Percentiles rank a stretch among this genome's conserved stretches.
Conservation (phyloP, 1,140 invertebrate genomes). For the Magallana angulata region DNA sequence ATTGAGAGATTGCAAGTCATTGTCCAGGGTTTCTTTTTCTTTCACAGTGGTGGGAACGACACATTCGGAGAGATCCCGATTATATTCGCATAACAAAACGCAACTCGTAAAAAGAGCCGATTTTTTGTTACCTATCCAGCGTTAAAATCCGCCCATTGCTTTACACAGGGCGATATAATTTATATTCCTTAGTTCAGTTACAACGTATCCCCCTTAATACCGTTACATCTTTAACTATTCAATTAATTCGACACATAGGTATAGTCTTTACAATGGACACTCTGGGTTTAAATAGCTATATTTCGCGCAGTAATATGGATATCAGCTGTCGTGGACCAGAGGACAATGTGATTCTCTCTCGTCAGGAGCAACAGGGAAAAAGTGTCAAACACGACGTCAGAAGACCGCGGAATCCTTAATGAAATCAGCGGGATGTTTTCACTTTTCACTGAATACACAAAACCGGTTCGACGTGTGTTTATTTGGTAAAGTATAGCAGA, state of each 20-base stretch:
- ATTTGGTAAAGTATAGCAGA: not conserved
- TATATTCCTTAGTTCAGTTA: not conserved
- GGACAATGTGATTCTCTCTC: not conserved
- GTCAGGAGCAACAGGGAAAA: not conserved
- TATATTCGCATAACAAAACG: not conserved
- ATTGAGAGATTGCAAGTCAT: too few relatives aligned
- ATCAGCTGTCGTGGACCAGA: not conserved
- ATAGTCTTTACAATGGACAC: not conserved
- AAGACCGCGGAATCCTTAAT: constrained; percentile 12
- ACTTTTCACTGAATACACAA: constrained; percentile 32
- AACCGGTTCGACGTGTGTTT: constrained; percentile 18
- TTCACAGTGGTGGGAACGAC: too few relatives aligned
- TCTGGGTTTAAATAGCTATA: not conserved
- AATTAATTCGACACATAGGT: not conserved
- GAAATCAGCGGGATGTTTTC: constrained; percentile 24
- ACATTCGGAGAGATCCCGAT: not conserved
- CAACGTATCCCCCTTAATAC: not conserved
- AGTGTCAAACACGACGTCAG: constrained; percentile 12
- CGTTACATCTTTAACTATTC: constrained; percentile 6
- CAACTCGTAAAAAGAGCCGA: not conserved
- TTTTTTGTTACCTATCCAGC: not conserved
- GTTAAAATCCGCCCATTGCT: not conserved
- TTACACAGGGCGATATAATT: not conserved
- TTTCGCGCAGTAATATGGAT: not conserved
- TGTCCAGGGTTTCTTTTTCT: too few relatives aligned